Evolutionary conservation across 1,140 invertebrate species (phyloP), one percentile per base, ranked within the genome.

Genomic region (Drosophila ficusphila): DNA sequence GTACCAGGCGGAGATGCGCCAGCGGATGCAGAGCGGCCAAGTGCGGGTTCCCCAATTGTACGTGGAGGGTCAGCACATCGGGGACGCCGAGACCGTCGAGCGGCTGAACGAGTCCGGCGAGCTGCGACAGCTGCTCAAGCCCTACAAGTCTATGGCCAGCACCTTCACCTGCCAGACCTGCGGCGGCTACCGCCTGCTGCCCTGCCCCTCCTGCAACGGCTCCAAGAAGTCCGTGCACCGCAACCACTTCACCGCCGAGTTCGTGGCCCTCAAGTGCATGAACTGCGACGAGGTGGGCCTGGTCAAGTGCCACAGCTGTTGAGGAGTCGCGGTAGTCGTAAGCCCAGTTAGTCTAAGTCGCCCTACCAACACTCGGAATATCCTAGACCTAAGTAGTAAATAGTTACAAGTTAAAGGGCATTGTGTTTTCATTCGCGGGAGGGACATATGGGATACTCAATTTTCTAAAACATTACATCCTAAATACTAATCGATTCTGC

Each of bases 261-360:
- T 98, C 91, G 95, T 97, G 39, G 97, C 97, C 1, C 93, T 99
- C 23, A 97, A 98, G 76, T 99, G 98, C 92, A 98, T 98, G 95
- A 97, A 97, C 89, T 99, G 98, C 92, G 97, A 99, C 90, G 97
- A 98, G 92, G 97, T 97, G 18, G 98, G 97, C 25, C 93, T 99
- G 7, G 95, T 98, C 4, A 94, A 95, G 74, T 99, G 98, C 92
- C 95, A 95, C 68, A 93, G 95, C 54, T 99, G 97, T 91, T 91
- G 68, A 67, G 19, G 9, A 6, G 14, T 49, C 44, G 18, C 57
- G 12, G 3, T 60, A 67, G 41, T 36, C 38, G 31, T 85, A 85
- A 68, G 61, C 57, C 57, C 51, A 39, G 56, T 49, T 60, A 69
- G 62, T 31, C 68, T 68, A 64, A 81, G 72, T 72, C 67, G 62